Conservation (phyloP, 2,797 vertebrate genomes). For the Oreochromis mossambicus region DNA sequence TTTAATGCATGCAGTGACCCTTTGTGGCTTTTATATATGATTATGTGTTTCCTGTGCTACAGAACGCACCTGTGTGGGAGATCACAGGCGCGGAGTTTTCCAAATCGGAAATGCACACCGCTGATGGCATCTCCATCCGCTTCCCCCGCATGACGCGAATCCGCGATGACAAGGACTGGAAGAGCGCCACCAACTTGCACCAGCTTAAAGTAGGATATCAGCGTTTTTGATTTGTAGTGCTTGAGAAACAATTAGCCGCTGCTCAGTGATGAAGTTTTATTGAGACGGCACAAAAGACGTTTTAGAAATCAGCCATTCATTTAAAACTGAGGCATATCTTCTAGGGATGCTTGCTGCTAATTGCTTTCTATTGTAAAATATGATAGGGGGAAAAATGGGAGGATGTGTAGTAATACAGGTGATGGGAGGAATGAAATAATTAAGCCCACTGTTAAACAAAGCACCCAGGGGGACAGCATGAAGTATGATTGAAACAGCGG, state of each 20-base stretch:
- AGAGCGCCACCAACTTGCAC: slow-evolving; percentile 87
- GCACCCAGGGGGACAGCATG: not conserved
- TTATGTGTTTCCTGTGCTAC: not conserved
- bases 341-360: not conserved
- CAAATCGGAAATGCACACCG: slow-evolving; percentile 94
- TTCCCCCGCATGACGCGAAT: slow-evolving; percentile 96
- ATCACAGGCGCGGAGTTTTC: slow-evolving; percentile 98
- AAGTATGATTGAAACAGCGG: not conserved
- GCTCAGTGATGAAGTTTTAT: not conserved
- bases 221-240: not conserved
- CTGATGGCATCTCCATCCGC: slow-evolving; percentile 98
- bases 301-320: not conserved
- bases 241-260: not conserved
- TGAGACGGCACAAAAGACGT: not conserved
- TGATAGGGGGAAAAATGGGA: not conserved
- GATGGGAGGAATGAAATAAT: not conserved
- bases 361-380: not conserved
- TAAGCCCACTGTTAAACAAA: not conserved
- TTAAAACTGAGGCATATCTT: not conserved
- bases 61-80: slow-evolving; percentile 96
- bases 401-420: not conserved
- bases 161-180: slow-evolving; percentile 97
- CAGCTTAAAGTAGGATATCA: slow-evolving; percentile 84
- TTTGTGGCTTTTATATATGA: not conserved
- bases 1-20: not conserved